Conservation (phyloP, 2,113 vertebrate species). For the Cochlearius cochlearius region DNA sequence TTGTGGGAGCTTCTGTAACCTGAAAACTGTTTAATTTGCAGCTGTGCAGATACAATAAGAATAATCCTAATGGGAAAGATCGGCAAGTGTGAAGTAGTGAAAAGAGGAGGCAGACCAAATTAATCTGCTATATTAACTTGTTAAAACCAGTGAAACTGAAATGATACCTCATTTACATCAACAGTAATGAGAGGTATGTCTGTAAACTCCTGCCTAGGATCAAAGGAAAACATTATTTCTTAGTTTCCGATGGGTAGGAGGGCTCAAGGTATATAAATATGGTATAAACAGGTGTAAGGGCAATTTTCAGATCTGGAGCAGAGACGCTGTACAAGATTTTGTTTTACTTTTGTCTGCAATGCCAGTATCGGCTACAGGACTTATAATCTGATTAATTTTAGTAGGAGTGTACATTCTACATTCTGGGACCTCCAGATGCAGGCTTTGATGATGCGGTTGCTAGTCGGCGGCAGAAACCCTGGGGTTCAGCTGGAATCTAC, state of each 20-base stretch:
- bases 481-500: background rate
- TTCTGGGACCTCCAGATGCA: background rate
- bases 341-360: background rate
- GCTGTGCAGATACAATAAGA: background rate
- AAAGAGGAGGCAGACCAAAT: background rate
- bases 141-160: background rate
- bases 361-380: background rate
- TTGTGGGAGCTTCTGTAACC: background rate
- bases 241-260: background rate
- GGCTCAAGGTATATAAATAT: background rate
- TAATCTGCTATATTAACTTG: background rate
- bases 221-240: background rate
- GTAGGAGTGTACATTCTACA: background rate
- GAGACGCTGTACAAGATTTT: background rate
- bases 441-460: background rate
- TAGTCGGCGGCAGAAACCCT: background rate
- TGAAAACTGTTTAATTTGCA: background rate
- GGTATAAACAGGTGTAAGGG: background rate
- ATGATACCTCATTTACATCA: background rate
- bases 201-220: background rate
- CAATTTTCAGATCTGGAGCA: background rate
- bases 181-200: background rate
- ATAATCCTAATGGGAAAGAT: background rate
- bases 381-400: background rate
- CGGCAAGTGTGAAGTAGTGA: background rate